These are phyloP conservation scores for Microcebus jonahi DNA, from an alignment of 2,113 vertebrate genomes.

Conservation along the genomic window DNA sequence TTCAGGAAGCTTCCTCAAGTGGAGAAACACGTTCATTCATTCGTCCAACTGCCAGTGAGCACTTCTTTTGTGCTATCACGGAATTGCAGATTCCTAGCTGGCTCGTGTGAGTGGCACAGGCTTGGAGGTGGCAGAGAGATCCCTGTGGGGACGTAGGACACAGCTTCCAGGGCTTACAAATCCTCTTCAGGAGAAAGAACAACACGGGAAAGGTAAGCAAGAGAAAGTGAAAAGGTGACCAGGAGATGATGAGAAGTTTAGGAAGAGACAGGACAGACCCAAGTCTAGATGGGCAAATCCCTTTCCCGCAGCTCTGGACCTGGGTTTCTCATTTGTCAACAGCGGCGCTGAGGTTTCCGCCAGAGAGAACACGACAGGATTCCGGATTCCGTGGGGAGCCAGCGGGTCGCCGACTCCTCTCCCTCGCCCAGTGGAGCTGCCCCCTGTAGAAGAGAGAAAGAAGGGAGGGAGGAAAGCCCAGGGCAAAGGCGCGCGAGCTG, in stretches of 20 bases:
- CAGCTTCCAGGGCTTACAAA: neutral
- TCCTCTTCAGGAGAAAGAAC: neutral
- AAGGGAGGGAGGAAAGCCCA: no score
- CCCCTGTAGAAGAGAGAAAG: neutral
- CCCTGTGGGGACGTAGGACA: neutral
- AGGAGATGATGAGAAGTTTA: no score
- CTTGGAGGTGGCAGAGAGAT: neutral
- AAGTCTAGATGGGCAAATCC: neutral
- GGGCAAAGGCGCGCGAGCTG: neutral
- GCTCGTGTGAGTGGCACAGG: neutral
- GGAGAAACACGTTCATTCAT: neutral
- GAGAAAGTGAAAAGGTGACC: neutral
- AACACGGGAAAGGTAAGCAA: neutral
- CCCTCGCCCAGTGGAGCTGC: neutral
- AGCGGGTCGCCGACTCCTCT: neutral
- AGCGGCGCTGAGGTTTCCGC: neutral
- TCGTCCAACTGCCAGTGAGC: neutral
- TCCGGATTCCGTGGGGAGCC: neutral
- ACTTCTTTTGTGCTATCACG: neutral
- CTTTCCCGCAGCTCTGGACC: neutral
- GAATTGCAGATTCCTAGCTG: neutral
- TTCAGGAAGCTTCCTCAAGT: neutral
- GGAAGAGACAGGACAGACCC: neutral
- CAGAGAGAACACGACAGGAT: no score
- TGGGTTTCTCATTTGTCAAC: neutral